phyloP scores from a whole-genome alignment of 92 coral and sea anemone genomes.

The Porites lobata region DNA sequence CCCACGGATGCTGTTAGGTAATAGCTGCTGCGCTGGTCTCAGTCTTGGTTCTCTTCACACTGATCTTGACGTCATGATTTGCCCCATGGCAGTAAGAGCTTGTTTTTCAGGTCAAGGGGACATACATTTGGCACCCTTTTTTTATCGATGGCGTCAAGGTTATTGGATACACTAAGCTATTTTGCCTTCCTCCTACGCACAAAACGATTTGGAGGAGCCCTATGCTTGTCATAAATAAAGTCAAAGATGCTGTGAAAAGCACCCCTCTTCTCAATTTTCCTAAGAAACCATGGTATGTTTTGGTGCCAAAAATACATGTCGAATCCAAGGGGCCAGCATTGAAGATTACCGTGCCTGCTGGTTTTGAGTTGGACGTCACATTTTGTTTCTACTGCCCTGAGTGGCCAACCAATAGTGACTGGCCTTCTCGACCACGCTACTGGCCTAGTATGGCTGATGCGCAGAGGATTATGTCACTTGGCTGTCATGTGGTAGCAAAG shows the following conservation, averaged over 20 bases:
- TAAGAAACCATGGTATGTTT: background rate
- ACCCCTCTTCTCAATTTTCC: constrained; percentile 28
- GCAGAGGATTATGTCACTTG: constrained; percentile 49
- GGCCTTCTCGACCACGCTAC: constrained; percentile 47
- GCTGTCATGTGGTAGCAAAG: constrained; percentile 67
- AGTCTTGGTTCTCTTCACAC: constrained; percentile 32
- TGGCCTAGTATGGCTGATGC: constrained; percentile 65
- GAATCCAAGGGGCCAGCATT: constrained; percentile 29
- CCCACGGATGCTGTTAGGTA: background rate
- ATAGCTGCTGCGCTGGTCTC: background rate
- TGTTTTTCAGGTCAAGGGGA: constrained; percentile 43
- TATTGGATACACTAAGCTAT: constrained; percentile 41
- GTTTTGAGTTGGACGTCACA: constrained; percentile 43
- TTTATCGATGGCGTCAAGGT: background rate
- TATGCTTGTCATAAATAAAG: background rate
- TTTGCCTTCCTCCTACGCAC: background rate
- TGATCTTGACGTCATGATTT: constrained; percentile 64
- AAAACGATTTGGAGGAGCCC: background rate
- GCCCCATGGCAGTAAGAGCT: constrained; percentile 30
- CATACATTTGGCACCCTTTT: constrained; percentile 12
- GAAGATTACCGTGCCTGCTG: background rate
- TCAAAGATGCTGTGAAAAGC: constrained; percentile 1
- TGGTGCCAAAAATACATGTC: background rate
- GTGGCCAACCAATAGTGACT: constrained; percentile 62
- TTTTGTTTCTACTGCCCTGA: constrained; percentile 49